Evolutionary conservation across 2,888 invertebrate species (phyloP).

Genomic region (Trichogramma evanescens): DNA sequence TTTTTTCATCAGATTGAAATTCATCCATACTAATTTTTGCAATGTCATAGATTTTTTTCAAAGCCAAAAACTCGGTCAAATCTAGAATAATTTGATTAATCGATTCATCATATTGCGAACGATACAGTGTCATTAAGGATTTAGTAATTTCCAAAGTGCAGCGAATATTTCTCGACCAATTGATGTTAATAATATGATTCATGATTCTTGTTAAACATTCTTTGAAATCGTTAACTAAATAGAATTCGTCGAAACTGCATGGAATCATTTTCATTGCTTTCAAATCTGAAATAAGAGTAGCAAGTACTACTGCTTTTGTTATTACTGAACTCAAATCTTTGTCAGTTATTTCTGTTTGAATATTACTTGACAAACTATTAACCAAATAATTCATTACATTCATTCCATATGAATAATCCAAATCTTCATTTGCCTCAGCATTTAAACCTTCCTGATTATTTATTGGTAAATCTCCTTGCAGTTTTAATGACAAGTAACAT

Average conservation of each 20-base stretch:
- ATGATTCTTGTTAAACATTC: constrained; percentile 24
- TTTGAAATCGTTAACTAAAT: constrained; percentile 22
- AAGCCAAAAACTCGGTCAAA: constrained; percentile 24
- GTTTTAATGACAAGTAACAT: constrained; percentile 29
- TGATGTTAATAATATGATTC: constrained; percentile 22
- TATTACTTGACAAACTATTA: constrained; percentile 20
- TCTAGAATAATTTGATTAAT: constrained; percentile 29
- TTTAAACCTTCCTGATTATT: not conserved
- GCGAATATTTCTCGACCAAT: constrained; percentile 16
- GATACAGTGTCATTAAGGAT: constrained; percentile 30
- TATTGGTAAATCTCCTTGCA: constrained; percentile 25
- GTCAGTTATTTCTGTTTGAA: constrained; percentile 8
- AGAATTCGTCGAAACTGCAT: constrained; percentile 19
- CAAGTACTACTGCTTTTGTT: constrained; percentile 29
- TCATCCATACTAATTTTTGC: constrained; percentile 11
- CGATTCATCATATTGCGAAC: constrained; percentile 24
- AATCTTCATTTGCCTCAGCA: constrained; percentile 20
- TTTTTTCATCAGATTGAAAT: constrained; percentile 8
- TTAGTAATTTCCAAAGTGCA: constrained; percentile 25
- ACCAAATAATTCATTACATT: constrained; percentile 23
- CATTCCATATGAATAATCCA: constrained; percentile 15
- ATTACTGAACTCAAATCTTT: constrained; percentile 26
- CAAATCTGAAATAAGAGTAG: constrained; percentile 32
- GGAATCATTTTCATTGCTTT: constrained; percentile 27
- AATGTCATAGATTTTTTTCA: constrained; percentile 24